Percentiles rank a stretch among this genome's conserved stretches.
Evolutionary conservation across 2,797 vertebrate genomes (phyloP).

Genomic region (Cetoscarus ocellatus): DNA sequence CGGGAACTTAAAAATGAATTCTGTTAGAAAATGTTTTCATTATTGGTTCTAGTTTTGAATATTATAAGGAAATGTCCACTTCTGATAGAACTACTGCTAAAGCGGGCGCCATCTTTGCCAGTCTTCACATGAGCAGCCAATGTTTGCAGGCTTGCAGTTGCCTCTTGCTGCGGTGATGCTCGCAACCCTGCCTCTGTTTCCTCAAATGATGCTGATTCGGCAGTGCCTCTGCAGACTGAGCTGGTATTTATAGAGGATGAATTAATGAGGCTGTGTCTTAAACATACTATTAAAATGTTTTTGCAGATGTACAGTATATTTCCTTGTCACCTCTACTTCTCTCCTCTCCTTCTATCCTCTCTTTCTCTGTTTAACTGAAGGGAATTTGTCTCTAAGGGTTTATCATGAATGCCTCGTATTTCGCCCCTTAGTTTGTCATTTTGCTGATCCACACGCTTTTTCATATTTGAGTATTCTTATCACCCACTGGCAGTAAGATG

Average conservation of each 20-base stretch:
- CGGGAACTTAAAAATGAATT: too few species aligned
- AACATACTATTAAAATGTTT: conserved; percentile 46
- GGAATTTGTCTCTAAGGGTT: conserved; percentile 80
- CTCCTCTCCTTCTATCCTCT: conserved; percentile 32
- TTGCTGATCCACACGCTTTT: conserved; percentile 83
- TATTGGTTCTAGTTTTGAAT: too few species aligned
- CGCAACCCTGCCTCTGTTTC: too few species aligned
- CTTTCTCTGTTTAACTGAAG: conserved; percentile 64
- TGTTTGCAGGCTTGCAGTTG: too few species aligned
- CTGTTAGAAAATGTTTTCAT: too few species aligned
- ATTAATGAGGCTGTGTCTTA: conserved; percentile 54
- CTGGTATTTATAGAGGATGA: conserved; percentile 28
- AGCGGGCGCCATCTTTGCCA: too few species aligned
- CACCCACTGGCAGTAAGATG: conserved; percentile 81
- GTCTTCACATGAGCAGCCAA: too few species aligned
- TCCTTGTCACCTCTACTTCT: conserved; percentile 42
- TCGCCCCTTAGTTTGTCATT: conserved; percentile 73
- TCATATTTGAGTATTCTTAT: conserved; percentile 85
- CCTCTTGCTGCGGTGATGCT: too few species aligned
- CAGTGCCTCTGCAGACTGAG: too few species aligned
- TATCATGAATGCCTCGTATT: conserved; percentile 77
- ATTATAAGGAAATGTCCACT: too few species aligned
- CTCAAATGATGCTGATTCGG: too few species aligned
- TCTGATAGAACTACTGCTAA: too few species aligned
- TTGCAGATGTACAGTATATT: conserved; percentile 43